phyloP scores from a whole-genome alignment of 2,797 vertebrate species.

The Myripristis jacobus region DNA sequence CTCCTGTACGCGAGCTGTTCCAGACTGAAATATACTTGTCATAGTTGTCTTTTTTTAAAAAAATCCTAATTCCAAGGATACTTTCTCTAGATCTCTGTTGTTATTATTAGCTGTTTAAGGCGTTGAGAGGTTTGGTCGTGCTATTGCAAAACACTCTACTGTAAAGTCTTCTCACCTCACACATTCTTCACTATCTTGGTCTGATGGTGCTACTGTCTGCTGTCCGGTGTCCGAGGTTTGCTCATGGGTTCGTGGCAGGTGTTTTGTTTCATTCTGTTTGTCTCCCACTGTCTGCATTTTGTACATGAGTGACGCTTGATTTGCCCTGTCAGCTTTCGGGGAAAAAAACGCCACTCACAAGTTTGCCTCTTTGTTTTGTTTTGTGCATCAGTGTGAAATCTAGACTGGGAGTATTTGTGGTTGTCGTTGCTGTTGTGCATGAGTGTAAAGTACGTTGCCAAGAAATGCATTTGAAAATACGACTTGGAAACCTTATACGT shows the following conservation, averaged over 20 bases:
- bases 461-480: conserved; percentile 39
- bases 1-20: too few relatives aligned
- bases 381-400: conserved; percentile 15
- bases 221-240: conserved; percentile 45
- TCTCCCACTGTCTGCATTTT: conserved; percentile 46
- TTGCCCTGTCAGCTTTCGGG: conserved; percentile 18
- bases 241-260: conserved; percentile 42
- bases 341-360: conserved; percentile 30
- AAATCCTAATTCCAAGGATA: conserved; percentile 31
- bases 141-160: conserved; percentile 34
- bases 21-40: conserved; percentile 11
- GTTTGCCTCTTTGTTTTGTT: not conserved
- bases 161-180: conserved; percentile 33
- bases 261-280: conserved; percentile 54
- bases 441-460: conserved; percentile 34
- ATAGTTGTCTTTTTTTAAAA: conserved; percentile 24
- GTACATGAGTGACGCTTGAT: conserved; percentile 41
- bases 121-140: conserved; percentile 22
- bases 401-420: conserved; percentile 14
- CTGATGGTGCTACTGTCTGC: conserved; percentile 65
- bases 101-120: conserved; percentile 31
- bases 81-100: conserved; percentile 12
- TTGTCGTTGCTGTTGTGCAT: conserved; percentile 15
- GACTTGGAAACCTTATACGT: conserved; percentile 26
- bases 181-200: conserved; percentile 22